These are phyloP conservation scores for Corvus moneduloides DNA, from an alignment of 2,113 vertebrate genomes.

Conservation along the genomic window DNA sequence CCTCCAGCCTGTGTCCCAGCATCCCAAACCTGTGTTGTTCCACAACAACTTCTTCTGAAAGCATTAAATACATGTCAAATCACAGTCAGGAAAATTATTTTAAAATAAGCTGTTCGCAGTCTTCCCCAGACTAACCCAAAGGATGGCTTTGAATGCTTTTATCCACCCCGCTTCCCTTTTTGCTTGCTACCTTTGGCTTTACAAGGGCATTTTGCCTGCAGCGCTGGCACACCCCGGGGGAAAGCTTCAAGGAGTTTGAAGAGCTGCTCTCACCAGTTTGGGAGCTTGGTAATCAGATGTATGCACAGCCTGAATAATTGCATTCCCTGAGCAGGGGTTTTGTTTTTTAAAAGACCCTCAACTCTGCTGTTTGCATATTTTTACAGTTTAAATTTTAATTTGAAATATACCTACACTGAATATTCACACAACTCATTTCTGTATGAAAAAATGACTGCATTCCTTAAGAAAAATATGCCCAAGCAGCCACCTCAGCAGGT, in stretches of 20 bases:
- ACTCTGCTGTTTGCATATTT: constrained; percentile 11
- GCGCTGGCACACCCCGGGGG: fast-evolving
- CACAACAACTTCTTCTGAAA: not conserved
- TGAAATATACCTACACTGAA: not conserved
- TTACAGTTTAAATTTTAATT: constrained; percentile 15
- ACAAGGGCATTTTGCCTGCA: not conserved
- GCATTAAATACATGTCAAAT: not conserved
- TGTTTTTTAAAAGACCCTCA: not conserved
- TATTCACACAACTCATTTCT: not conserved
- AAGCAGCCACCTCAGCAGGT: not conserved
- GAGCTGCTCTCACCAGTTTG: not conserved
- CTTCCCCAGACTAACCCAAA: not conserved
- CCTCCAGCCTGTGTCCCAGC: not conserved
- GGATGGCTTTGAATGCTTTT: not conserved
- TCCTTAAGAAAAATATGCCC: not conserved
- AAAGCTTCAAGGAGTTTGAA: not conserved
- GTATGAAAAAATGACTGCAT: not conserved
- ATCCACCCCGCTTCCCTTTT: not conserved
- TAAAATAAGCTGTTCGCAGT: not conserved
- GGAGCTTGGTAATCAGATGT: not conserved
- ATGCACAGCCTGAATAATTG: not conserved
- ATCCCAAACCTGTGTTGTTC: fast-evolving
- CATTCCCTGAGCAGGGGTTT: not conserved
- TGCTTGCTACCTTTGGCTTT: not conserved
- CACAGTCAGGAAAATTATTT: not conserved